Percentiles rank a stretch among this genome's conserved stretches.
phyloP scores from a whole-genome alignment of 2,113 vertebrate species.

The Cyrtonyx montezumae region DNA sequence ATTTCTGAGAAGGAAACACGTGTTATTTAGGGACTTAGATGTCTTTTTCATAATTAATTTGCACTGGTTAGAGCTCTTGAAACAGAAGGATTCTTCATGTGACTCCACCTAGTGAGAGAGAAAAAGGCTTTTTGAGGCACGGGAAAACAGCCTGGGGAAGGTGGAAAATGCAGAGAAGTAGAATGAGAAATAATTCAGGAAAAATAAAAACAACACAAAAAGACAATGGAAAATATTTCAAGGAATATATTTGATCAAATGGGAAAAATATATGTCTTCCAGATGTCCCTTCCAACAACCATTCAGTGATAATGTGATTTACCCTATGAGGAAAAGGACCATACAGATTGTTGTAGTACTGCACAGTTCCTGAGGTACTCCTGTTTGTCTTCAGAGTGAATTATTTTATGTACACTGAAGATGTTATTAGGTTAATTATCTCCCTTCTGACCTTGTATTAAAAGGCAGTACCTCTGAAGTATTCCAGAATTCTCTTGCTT shows the following conservation, averaged over 20 bases:
- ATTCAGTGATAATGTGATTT: not conserved
- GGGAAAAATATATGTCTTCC: not conserved
- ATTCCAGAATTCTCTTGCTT: not conserved
- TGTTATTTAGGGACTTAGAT: not conserved
- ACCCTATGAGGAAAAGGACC: not conserved
- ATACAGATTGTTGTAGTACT: not conserved
- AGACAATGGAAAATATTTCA: not conserved
- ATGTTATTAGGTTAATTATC: not conserved
- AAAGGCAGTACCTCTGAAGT: not conserved
- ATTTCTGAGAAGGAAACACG: not conserved
- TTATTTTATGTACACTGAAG: not conserved
- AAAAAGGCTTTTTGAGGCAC: not conserved
- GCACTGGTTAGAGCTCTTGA: not conserved
- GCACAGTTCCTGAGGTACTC: not conserved
- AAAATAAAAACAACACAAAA: not conserved
- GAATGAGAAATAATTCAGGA: not conserved
- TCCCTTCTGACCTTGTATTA: not conserved
- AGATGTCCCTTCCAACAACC: not conserved
- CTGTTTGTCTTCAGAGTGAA: not conserved
- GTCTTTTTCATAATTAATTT: not conserved
- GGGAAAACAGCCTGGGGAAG: fast-evolving
- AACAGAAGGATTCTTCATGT: not conserved
- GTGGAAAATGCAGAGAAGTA: not conserved
- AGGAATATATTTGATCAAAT: not conserved
- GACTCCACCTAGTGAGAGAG: not conserved